Conservation (phyloP, 2,797 vertebrate genomes). For the Poecilia gillii region DNA sequence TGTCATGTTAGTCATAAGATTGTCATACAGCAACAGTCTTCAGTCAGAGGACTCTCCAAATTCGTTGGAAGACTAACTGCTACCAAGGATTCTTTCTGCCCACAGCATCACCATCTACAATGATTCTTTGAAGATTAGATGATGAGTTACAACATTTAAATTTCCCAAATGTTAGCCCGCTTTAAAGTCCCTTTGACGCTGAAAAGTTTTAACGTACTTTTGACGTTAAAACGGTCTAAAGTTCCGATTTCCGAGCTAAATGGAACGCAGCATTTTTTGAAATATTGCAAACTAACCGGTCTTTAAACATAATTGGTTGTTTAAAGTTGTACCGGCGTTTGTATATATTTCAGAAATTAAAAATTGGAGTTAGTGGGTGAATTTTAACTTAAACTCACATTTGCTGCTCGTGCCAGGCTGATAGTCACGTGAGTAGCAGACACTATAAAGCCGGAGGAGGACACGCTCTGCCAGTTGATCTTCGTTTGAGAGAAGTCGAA, state of each 20-base stretch:
- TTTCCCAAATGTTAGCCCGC: not conserved
- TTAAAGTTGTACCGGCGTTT: not conserved
- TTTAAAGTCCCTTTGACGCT: no score
- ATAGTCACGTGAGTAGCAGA: not conserved
- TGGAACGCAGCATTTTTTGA: not conserved
- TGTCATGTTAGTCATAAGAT: not conserved
- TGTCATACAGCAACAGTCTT: not conserved
- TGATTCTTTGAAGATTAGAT: not conserved
- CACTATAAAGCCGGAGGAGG: not conserved
- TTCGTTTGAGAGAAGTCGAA: not conserved
- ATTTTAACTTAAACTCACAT: not conserved
- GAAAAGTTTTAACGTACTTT: no score
- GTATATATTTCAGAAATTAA: not conserved
- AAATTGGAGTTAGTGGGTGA: not conserved
- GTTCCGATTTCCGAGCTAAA: not conserved
- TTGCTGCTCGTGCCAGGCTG: not conserved
- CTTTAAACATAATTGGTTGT: not conserved
- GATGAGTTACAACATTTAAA: not conserved
- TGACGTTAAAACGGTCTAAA: not conserved
- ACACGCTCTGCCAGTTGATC: not conserved
- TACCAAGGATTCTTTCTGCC: not conserved
- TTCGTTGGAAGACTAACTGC: not conserved
- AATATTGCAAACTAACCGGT: not conserved
- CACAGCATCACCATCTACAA: not conserved
- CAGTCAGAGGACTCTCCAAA: not conserved